Conservation (phyloP, 2,797 vertebrate genomes). For the Distichodus sexfasciatus region DNA sequence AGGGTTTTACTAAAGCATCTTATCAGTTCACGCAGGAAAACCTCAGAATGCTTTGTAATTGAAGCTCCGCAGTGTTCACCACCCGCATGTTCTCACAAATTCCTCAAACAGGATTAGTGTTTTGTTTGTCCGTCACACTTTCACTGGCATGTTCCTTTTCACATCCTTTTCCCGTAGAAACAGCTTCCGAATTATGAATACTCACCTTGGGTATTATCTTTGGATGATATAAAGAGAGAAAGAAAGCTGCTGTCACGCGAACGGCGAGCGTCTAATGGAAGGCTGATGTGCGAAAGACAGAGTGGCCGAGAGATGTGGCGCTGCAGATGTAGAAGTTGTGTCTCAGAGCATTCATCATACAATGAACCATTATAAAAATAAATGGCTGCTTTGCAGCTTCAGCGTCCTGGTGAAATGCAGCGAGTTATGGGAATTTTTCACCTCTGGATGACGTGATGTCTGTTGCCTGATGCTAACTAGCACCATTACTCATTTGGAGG, state of each 20-base stretch:
- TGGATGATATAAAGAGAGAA: neutral
- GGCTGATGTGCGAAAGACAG: constrained; percentile 7
- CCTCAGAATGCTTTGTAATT: no score
- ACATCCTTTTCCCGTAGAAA: no score
- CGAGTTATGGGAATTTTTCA: constrained; percentile 24
- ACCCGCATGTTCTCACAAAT: no score
- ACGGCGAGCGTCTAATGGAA: constrained; percentile 12
- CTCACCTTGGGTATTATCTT: constrained; percentile 12
- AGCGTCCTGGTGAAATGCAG: constrained; percentile 3
- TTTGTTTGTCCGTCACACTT: no score
- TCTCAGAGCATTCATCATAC: constrained; percentile 36
- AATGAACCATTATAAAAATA: constrained; percentile 20
- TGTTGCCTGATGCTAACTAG: neutral
- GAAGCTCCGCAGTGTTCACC: no score
- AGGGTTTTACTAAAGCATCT: no score
- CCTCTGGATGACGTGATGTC: neutral
- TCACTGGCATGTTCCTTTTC: no score
- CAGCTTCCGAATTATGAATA: neutral
- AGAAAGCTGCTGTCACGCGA: neutral
- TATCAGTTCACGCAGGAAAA: no score
- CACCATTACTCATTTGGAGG: constrained; percentile 2
- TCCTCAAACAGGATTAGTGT: no score
- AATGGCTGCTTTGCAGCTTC: constrained; percentile 13
- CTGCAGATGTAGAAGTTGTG: neutral
- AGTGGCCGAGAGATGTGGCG: neutral